A percentile compares a stretch with the other conserved stretches of the same genome.
These are phyloP conservation scores for Choristoneura fumiferana DNA, from an alignment of 1,140 invertebrate genomes.

Conservation along the genomic window DNA sequence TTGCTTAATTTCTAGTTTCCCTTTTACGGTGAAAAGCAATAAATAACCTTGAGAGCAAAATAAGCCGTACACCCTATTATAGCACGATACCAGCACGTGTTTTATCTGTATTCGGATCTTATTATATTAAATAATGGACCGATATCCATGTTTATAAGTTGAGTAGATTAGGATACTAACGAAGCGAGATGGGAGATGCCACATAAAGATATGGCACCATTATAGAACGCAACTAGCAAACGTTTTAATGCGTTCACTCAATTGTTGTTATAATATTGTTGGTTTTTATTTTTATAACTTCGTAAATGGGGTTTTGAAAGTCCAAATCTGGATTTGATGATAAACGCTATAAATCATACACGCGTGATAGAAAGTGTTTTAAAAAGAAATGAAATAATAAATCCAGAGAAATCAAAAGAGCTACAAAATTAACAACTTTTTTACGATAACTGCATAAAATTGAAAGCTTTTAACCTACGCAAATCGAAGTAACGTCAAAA, in stretches of 20 bases:
- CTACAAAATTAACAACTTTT: not conserved
- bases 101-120: slow-evolving; percentile 22
- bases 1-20: no score
- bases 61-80: slow-evolving; percentile 5
- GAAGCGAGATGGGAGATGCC: slow-evolving; percentile 50
- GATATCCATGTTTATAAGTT: slow-evolving; percentile 26
- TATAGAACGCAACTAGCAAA: slow-evolving; percentile 57
- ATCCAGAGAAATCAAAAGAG: not conserved
- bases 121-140: slow-evolving; percentile 29
- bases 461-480: slow-evolving; percentile 35
- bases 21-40: not conserved
- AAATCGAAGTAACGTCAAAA: slow-evolving; percentile 63
- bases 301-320: slow-evolving; percentile 67
- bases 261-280: slow-evolving; percentile 51
- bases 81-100: not conserved
- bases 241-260: slow-evolving; percentile 58
- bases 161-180: slow-evolving; percentile 30
- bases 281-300: slow-evolving; percentile 51
- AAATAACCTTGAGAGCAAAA: slow-evolving; percentile 6
- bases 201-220: slow-evolving; percentile 59
- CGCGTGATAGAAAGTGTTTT: not conserved
- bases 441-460: slow-evolving; percentile 20
- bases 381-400: no score
- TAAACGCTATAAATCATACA: not conserved
- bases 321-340: slow-evolving; percentile 18